These are phyloP conservation scores for Hirundo rustica DNA, from an alignment of 2,797 vertebrate genomes.

Conservation along the genomic window DNA sequence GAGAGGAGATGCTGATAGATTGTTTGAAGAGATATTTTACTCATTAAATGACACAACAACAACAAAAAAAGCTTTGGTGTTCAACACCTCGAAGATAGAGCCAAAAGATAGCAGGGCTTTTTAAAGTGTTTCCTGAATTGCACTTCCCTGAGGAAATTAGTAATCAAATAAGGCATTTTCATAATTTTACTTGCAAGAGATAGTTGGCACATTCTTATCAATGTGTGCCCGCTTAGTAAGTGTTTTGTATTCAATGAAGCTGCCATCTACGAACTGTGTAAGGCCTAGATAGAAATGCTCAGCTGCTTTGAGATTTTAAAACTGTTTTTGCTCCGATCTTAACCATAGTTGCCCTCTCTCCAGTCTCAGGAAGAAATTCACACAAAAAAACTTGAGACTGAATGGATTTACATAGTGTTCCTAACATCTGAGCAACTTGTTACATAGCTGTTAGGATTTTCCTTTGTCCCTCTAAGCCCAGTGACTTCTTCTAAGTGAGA, in stretches of 20 bases:
- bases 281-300: not conserved
- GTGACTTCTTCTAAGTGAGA: not conserved
- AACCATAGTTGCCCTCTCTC: not conserved
- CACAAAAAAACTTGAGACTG: not conserved
- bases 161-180: not conserved
- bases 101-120: not conserved
- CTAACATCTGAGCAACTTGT: not conserved
- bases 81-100: not conserved
- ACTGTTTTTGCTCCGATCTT: not conserved
- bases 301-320: not conserved
- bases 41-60: not conserved
- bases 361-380: not conserved
- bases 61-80: not conserved
- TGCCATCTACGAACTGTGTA: not conserved
- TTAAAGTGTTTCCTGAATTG: not conserved
- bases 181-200: not conserved
- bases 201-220: not conserved
- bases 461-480: accelerated
- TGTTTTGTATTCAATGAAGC: not conserved
- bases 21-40: not conserved
- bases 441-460: not conserved
- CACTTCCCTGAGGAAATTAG: not conserved
- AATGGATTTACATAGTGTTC: not conserved
- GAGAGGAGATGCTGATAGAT: not conserved
- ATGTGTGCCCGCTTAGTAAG: not conserved